Base-by-base conservation (phyloP, 2,113 vertebrate genomes). In the Rissa tridactyla region DNA sequence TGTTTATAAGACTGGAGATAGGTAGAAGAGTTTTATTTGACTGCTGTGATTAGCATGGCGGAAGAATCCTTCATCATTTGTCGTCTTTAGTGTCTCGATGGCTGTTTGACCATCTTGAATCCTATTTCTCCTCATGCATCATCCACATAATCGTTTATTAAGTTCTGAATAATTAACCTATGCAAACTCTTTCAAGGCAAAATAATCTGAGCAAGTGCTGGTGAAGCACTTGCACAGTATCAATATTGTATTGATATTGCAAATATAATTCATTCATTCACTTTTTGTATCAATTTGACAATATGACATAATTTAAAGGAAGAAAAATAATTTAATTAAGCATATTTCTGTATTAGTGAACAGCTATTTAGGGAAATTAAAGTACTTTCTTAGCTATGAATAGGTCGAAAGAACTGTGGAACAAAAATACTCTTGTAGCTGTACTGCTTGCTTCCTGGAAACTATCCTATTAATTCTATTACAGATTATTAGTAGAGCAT, bases 321-420 rank as follows among this genome's bases (percentile, higher is more conserved):
- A 94, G 88, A 94, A 88, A 92, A 90, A 83, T 66, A 83, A 66
- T 88, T 83, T 93, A 55, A 93, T 81, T 93, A 83, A 62, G 38
- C 52, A 38, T 83, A 51, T 94, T 94, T 94, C 71, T 95, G 72
- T 92, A 75, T 88, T 94, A 75, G 72, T 78, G 72, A 92, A 68
- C 36, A 91, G 66, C 58, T 88, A 47, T 88, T 90, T 71, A 83
- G 60, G n/a, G 72, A 93, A 95, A 95, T 83, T 78, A n/a, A 90
- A 94, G 72, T 81, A 70, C 42, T 81, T 90, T 88, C 66, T 88
- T 68, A 78, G 71, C 82, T 95, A 73, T 81, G 38, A 88, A 86
- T 82, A 90, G 5, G 5, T 79, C 82, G 40, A 81, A 88, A 95
- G 79, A 92, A 77, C 47, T 71, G 47, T 73, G 68, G 42, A 62